Evolutionary conservation across 2,797 vertebrate species (phyloP), one percentile per base, ranked within the genome.

Genomic region (Takifugu rubripes): DNA sequence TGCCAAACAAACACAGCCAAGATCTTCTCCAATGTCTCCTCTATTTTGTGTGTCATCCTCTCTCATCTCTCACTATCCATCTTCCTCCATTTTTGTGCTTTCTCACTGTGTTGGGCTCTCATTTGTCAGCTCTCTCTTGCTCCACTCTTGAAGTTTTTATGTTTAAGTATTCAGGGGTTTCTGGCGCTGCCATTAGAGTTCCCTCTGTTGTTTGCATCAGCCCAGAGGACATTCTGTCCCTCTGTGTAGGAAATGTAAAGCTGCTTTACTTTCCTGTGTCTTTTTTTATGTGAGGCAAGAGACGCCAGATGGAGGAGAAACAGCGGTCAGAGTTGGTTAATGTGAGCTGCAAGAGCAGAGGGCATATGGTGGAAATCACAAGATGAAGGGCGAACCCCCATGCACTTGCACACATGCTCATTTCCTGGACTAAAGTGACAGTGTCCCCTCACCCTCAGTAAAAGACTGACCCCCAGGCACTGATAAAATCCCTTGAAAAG

Each of bases 341-440:
- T 85, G 51, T 81, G 87, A 85, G 76, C 75, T n/a, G 66, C 75
- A 66, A 65, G 86, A 87, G 73, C 74, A 64, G 66, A 75, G 84
- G 81, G 76, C 86, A 91, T 85, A 87, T 83, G 87, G 89, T 84
- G 86, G 81, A 74, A 90, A 90, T 91, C 88, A 90, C 79, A 79
- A 66, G 59, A 61, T 59, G 61, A 78, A 76, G 82, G 59, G 57
- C 59, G 59, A 59, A 54, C 24, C 16, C 26, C 52, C 24, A 25
- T 6, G 47, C 61, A 64, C 40, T 2, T 27, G 25, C 40, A n/a
- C 25, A 47, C 25, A 24, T 47, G 3, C 57, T 45, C 60, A 47
- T 56, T 70, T 61, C 62, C 42, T 29, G 68, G 63, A 75, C 56
- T 77, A 12, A 49, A 56, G 74, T 33, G 66, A 79, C 82, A 81